These are phyloP conservation scores for Latrodectus geometricus DNA, from an alignment of 1,140 invertebrate genomes.

Conservation along the genomic window DNA sequence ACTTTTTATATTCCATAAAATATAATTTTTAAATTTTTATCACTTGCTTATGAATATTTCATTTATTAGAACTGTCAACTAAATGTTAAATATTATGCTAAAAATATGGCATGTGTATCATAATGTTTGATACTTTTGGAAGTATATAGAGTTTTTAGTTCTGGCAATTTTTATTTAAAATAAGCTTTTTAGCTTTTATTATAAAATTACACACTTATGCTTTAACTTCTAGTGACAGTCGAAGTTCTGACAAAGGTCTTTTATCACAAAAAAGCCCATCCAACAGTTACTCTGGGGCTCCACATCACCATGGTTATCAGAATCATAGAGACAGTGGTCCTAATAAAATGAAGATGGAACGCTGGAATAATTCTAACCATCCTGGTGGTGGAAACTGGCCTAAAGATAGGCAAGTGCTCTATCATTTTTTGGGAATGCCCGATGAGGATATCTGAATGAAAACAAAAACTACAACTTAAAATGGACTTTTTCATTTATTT, in stretches of 20 bases:
- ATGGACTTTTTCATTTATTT: too few relatives aligned
- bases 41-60: too few relatives aligned
- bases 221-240: constrained; percentile 35
- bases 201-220: neutral
- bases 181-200: too few relatives aligned
- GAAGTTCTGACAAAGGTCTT: constrained; percentile 42
- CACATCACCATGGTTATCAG: constrained; percentile 42
- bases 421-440: neutral
- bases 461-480: neutral
- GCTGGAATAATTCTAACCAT: constrained; percentile 47
- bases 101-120: too few relatives aligned
- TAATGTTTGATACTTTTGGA: too few relatives aligned
- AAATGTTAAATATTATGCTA: too few relatives aligned
- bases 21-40: too few relatives aligned
- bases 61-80: too few relatives aligned
- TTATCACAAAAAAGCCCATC: constrained; percentile 38
- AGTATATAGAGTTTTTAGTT: too few relatives aligned
- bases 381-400: constrained; percentile 19
- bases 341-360: constrained; percentile 38
- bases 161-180: too few relatives aligned
- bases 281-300: constrained; percentile 56
- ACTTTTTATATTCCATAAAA: too few relatives aligned
- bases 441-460: neutral
- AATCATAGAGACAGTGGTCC: constrained; percentile 34
- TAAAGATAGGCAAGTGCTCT: constrained; percentile 52